phyloP scores from a whole-genome alignment of 1,140 invertebrate species.

The Pseudoatta argentina region DNA sequence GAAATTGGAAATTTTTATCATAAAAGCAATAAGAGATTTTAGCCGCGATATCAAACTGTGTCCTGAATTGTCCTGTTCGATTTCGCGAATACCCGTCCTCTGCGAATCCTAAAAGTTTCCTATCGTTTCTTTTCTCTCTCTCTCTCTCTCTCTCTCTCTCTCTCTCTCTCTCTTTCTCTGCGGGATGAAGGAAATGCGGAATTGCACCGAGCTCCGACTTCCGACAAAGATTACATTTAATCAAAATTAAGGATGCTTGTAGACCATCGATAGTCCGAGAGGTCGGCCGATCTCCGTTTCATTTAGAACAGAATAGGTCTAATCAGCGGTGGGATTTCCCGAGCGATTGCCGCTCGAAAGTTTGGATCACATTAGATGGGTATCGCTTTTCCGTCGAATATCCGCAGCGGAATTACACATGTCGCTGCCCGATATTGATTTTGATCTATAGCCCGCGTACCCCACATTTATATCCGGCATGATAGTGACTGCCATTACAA shows the following conservation, averaged over 20 bases:
- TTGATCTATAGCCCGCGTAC: slow-evolving; percentile 22
- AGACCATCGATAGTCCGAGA: slow-evolving; percentile 43
- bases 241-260: slow-evolving; percentile 72
- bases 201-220: slow-evolving; percentile 10
- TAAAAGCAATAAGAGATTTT: slow-evolving; percentile 8
- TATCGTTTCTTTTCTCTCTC: neutral
- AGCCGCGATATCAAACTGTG: slow-evolving; percentile 28
- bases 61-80: slow-evolving; percentile 34
- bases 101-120: slow-evolving; percentile 57
- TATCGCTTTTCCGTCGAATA: slow-evolving; percentile 43
- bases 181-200: neutral
- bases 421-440: slow-evolving; percentile 40
- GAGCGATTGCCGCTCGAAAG: slow-evolving; percentile 37
- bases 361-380: slow-evolving; percentile 14
- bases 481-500: neutral
- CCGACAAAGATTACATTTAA: slow-evolving; percentile 68
- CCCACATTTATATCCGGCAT: slow-evolving; percentile 38
- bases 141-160: neutral
- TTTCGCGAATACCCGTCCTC: slow-evolving; percentile 22
- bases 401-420: slow-evolving; percentile 38
- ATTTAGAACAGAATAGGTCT: slow-evolving; percentile 63
- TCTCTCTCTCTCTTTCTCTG: neutral
- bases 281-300: slow-evolving; percentile 62
- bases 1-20: slow-evolving; percentile 16
- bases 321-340: slow-evolving; percentile 58